Percentiles rank a stretch among this genome's conserved stretches.
Conservation (phyloP, 2,113 vertebrate species). For the Canis aureus region DNA sequence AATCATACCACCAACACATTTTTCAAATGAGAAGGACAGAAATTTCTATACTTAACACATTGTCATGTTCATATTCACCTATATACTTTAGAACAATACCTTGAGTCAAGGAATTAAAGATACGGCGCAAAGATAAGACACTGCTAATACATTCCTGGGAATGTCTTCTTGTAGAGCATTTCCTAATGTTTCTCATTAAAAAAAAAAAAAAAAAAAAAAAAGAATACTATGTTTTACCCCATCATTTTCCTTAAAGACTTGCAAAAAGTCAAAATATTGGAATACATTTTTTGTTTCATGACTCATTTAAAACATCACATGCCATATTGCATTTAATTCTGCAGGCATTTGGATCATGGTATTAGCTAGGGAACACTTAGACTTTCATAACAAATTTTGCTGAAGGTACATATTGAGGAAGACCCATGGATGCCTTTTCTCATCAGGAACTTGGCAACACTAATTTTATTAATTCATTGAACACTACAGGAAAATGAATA, state of each 20-base stretch:
- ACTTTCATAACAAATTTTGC: neutral
- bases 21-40: slow-evolving; percentile 37
- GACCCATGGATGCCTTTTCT: neutral
- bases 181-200: slow-evolving; percentile 13
- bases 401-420: neutral
- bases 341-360: neutral
- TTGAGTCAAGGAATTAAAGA: neutral
- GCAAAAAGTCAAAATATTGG: neutral
- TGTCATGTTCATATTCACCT: neutral
- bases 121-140: neutral
- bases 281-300: slow-evolving; percentile 20
- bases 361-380: neutral
- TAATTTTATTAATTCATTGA: slow-evolving; percentile 15
- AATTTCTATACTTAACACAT: neutral
- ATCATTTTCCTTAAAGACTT: neutral
- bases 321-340: neutral
- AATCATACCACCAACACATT: neutral
- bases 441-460: neutral
- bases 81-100: neutral
- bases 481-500: neutral
- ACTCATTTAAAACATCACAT: neutral
- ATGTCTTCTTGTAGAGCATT: neutral
- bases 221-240: neutral
- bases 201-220: slow-evolving; percentile 37
- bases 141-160: neutral